Base-by-base conservation (phyloP, 1,140 invertebrate species). In the Chironomus tepperi region DNA sequence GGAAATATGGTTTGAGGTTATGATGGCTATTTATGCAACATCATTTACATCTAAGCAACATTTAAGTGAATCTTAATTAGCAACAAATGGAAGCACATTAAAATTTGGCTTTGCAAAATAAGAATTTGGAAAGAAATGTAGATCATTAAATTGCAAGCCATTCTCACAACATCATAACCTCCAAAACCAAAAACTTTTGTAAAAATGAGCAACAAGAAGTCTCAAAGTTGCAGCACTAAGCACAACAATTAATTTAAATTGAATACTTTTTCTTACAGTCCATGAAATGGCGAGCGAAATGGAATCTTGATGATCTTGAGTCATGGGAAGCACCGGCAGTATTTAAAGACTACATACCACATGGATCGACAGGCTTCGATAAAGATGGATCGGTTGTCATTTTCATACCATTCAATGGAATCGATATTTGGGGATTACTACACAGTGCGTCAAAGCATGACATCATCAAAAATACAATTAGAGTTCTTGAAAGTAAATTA, bases 371-470 rank as follows among this genome's bases (percentile, higher is more conserved):
- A 74, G 94, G 94, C 2, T 90, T 86, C 77, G 94, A 96, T 79
- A 94, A 93, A 78, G 90, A 94, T 77, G 93, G 93, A n/a, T 89
- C 90, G 21, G 93, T 94, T 89, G 90, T 93, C 2, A 85, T 90
- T 43, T 83, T 92, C 12, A 83, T 91, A 12, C 90, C 90, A 2
- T 93, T 93, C 77, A 83, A 86, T 73, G 90, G 89, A 10, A 81
- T 93, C 65, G 92, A 94, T 77, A 84, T 93, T 7, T 90, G 89
- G 79, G 94, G 94, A 5, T 83, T 95, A 74, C 84, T 97, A 78
- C 93, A 94, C 78, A 88, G 91, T 1, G 86, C 88, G 2, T 87
- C 87, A 0, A 88, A 89, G 74, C 86, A 87, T 0, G 93, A 96
- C 73, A 85, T 93, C 77, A 88, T 94, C 73, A 87, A 87, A 77